A percentile compares a stretch with the other conserved stretches of the same genome.
phyloP scores from a whole-genome alignment of 2,888 invertebrate genomes.

The Zootermopsis nevadensis region DNA sequence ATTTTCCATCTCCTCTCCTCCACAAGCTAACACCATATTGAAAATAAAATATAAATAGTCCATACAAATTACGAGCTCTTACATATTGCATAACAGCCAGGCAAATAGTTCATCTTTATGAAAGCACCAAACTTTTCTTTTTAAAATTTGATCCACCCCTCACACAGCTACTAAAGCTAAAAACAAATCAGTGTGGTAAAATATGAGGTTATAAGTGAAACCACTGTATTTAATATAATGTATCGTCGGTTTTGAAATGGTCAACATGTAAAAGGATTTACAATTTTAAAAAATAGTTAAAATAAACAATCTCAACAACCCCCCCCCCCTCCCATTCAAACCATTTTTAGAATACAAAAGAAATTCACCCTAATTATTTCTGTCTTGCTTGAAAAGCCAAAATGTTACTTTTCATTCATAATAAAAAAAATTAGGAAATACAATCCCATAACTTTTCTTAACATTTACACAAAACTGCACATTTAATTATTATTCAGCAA shows the following conservation, averaged over 20 bases:
- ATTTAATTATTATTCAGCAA: slow-evolving; percentile 18
- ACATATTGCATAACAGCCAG: slow-evolving; percentile 39
- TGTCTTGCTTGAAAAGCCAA: slow-evolving; percentile 20
- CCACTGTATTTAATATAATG: background rate
- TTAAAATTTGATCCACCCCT: slow-evolving; percentile 12
- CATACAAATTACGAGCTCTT: slow-evolving; percentile 28
- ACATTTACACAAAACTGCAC: slow-evolving; percentile 18
- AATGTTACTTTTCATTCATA: background rate
- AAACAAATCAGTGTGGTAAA: background rate
- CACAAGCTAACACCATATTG: slow-evolving; percentile 21
- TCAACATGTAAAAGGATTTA: slow-evolving; percentile 14
- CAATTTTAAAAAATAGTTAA: background rate
- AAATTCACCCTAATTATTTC: background rate
- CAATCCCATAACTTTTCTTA: background rate
- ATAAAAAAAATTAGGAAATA: slow-evolving; percentile 16
- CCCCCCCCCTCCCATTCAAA: background rate
- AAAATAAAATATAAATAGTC: slow-evolving; percentile 34
- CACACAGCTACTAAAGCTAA: slow-evolving; percentile 14
- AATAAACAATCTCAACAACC: slow-evolving; percentile 11
- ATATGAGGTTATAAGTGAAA: background rate
- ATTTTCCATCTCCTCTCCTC: slow-evolving; percentile 3
- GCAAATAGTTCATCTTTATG: slow-evolving; percentile 7
- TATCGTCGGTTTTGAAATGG: background rate
- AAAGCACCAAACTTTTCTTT: slow-evolving; percentile 39
- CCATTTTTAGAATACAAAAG: slow-evolving; percentile 16